Base-by-base conservation (phyloP, 2,888 invertebrate genomes). In the Aspidiotus rigidus region DNA sequence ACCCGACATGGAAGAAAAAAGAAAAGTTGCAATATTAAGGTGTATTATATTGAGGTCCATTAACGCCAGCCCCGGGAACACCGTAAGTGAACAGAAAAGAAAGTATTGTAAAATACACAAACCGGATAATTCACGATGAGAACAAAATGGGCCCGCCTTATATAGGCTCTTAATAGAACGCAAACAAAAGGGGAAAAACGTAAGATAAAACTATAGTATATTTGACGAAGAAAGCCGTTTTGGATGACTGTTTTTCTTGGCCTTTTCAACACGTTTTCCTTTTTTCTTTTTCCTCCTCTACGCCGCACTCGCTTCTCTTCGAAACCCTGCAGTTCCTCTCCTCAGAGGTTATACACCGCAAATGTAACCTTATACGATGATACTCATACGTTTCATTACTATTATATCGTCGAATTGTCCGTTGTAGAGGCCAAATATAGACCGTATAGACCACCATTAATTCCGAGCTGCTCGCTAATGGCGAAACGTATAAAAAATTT, bases 1-100 rank as follows among this genome's bases (percentile, higher is more conserved):
- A 60, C 28, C 41, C 49, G 59, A 60, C 59, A 42, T 66, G 60
- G 39, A 59, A 59, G 59, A 59, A 39, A 39, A 59, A 17, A 59
- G 59, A 39, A 59, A 49, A 67, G 67, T 53, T 67, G 67, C 53
- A 67, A 60, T 67, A 60, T 67, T 28, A 28, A 67, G 67, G 67
- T 67, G 67, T 59, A 67, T 67, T 67, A 60, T 67, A 67, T 67
- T 67, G 59, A 67, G 67, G 67, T 67, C 67, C 67, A 67, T 67
- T 67, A 67, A 67, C 67, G 67, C 67, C 67, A 67, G 59, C 59
- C 17, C 67, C 57, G 28, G 49, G 28, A 67, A 67, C 40, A 67
- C 59, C 28, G 28, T 28, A 28, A 66, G 49, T 66, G 42, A 49
- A 66, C 66, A 57, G 42, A 28, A 28, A 59, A 67, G 60, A 17